Evolutionary conservation across 2,888 invertebrate species (phyloP).

Genomic region (Caenorhabditis panamensis): DNA sequence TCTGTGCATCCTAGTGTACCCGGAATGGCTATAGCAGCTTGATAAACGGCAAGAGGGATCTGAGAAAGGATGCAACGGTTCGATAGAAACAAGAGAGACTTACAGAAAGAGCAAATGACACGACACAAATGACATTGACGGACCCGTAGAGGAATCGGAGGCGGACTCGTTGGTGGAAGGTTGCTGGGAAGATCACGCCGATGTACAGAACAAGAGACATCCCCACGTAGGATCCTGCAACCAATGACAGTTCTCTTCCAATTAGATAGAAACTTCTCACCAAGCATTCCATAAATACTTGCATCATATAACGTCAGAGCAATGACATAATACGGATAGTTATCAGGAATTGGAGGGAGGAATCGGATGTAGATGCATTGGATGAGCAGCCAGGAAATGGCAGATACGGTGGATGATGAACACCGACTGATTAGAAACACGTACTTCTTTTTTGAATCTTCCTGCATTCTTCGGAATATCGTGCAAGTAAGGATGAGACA

Average conservation of each 20-base stretch:
- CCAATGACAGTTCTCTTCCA: no score
- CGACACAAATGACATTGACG: constrained; percentile 12
- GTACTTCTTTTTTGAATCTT: constrained; percentile 36
- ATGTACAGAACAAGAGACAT: constrained; percentile 41
- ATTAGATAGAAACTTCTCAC: neutral
- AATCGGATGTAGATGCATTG: constrained; percentile 39
- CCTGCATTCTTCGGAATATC: constrained; percentile 25
- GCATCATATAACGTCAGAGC: constrained; percentile 15
- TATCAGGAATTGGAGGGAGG: constrained; percentile 4
- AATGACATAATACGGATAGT: constrained; percentile 24
- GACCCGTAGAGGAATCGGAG: constrained; percentile 18
- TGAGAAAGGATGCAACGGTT: neutral
- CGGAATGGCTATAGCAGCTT: constrained; percentile 31
- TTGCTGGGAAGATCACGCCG: constrained; percentile 24
- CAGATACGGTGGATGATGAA: neutral
- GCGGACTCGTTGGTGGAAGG: constrained; percentile 15
- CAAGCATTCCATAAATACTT: constrained; percentile 29
- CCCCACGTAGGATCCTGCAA: constrained; percentile 26
- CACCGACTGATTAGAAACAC: constrained; percentile 24
- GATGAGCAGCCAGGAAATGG: constrained; percentile 23
- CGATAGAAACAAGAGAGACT: neutral
- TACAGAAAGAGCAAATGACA: constrained; percentile 10
- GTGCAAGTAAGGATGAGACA: constrained; percentile 13
- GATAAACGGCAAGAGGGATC: constrained; percentile 31
- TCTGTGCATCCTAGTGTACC: constrained; percentile 3